Percentiles rank a stretch among this genome's conserved stretches.
Evolutionary conservation across 2,888 invertebrate species (phyloP).

Genomic region (Sylvicola cinctus): DNA sequence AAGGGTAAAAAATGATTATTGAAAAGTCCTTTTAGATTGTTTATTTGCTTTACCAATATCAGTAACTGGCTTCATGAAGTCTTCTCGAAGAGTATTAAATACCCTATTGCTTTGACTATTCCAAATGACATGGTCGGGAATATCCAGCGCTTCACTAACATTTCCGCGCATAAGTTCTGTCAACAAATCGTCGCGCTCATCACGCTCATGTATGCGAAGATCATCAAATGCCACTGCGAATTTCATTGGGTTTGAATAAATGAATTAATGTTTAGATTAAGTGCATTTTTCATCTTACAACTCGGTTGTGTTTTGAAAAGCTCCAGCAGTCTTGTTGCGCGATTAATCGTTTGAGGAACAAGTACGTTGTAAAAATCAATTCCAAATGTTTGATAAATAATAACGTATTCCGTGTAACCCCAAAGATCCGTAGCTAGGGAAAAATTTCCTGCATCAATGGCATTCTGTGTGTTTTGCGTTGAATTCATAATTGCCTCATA

Average conservation of each 20-base stretch:
- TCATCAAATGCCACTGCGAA: no score
- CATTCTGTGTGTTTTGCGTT: neutral
- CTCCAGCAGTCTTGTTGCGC: no score
- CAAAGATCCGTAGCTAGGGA: neutral
- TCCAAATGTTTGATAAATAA: neutral
- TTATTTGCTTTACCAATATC: slow-evolving; percentile 35
- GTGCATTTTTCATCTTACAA: no score
- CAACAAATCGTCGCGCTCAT: slow-evolving; percentile 19
- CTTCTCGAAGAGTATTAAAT: slow-evolving; percentile 34
- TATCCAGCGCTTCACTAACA: slow-evolving; percentile 41
- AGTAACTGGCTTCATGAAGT: slow-evolving; percentile 68
- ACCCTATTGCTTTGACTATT: slow-evolving; percentile 37
- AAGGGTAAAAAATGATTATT: slow-evolving; percentile 11
- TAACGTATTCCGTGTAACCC: neutral
- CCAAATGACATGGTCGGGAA: slow-evolving; percentile 44
- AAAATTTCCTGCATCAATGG: neutral
- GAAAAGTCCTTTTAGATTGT: slow-evolving; percentile 10
- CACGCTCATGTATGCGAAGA: no score
- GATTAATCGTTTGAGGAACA: neutral
- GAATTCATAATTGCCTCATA: neutral
- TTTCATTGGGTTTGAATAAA: no score
- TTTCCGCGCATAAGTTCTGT: slow-evolving; percentile 45
- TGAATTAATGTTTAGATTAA: no score
- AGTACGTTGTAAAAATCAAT: slow-evolving; percentile 1
- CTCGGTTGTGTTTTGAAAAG: no score